Percentiles rank a stretch among this genome's conserved stretches.
Evolutionary conservation across 2,113 vertebrate species (phyloP).

Genomic region (Proteles cristata): DNA sequence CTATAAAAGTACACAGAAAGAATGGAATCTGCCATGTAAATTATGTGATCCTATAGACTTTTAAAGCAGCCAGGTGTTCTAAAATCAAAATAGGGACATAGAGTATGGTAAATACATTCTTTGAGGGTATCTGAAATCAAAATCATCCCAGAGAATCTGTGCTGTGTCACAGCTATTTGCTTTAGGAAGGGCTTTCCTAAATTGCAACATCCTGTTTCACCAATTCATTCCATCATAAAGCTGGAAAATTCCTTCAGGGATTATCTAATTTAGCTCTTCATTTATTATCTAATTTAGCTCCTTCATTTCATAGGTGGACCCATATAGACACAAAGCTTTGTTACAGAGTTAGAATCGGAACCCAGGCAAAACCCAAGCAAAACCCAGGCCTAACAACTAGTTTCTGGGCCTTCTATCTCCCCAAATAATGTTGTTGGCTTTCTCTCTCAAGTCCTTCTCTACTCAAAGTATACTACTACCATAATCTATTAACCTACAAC

Average conservation of each 20-base stretch:
- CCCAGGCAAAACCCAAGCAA: not conserved
- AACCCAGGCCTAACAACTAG: not conserved
- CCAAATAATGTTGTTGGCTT: not conserved
- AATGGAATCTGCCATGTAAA: constrained; percentile 53
- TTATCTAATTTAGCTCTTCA: constrained; percentile 4
- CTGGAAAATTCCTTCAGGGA: constrained; percentile 46
- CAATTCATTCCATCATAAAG: constrained; percentile 59
- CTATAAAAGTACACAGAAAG: not conserved
- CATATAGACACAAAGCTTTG: not conserved
- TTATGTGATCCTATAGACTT: not conserved
- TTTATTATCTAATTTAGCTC: constrained; percentile 41
- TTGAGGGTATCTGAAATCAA: constrained; percentile 44
- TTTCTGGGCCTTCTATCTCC: not conserved
- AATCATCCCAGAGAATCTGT: constrained; percentile 41
- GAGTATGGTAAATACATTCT: not conserved
- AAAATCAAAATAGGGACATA: constrained; percentile 55
- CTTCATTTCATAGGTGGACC: constrained; percentile 15
- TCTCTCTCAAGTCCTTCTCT: constrained; percentile 20
- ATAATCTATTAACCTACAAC: not conserved
- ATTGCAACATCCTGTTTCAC: constrained; percentile 45
- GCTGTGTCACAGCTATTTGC: not conserved
- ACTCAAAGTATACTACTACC: not conserved
- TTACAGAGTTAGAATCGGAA: constrained; percentile 29
- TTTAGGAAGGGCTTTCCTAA: constrained; percentile 35
- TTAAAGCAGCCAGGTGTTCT: constrained; percentile 2